Conservation (phyloP, 2,797 vertebrate species). For the Urophycis tenuis region DNA sequence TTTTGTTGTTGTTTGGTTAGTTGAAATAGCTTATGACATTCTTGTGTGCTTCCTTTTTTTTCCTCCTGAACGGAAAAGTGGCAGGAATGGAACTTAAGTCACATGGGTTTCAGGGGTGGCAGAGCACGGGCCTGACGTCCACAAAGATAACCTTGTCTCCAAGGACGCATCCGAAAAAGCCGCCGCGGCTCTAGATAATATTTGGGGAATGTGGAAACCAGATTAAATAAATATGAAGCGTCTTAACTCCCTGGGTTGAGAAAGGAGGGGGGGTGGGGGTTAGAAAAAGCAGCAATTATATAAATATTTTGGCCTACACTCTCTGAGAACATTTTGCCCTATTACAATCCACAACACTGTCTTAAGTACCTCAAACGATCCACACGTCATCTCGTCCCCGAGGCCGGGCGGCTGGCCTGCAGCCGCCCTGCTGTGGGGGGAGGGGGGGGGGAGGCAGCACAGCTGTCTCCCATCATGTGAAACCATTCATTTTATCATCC, state of each 20-base stretch:
- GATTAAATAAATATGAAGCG: slow-evolving; percentile 60
- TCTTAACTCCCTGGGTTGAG: slow-evolving; percentile 45
- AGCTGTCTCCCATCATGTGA: slow-evolving; percentile 55
- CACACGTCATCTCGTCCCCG: slow-evolving; percentile 39
- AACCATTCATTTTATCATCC: slow-evolving; percentile 37
- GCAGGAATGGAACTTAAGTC: background rate
- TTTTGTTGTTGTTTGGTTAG: background rate
- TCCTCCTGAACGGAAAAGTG: background rate
- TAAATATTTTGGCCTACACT: slow-evolving; percentile 62
- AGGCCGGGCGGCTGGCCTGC: slow-evolving; percentile 48
- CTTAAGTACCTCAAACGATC: slow-evolving; percentile 64
- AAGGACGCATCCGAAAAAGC: slow-evolving; percentile 35
- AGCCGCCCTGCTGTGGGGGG: slow-evolving; percentile 47
- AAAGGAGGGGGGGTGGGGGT: slow-evolving; percentile 16
- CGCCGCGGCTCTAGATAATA: slow-evolving; percentile 51
- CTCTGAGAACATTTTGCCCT: slow-evolving; percentile 57
- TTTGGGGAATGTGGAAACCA: slow-evolving; percentile 62
- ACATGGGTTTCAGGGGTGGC: background rate
- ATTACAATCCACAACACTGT: slow-evolving; percentile 68
- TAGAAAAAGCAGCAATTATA: slow-evolving; percentile 60
- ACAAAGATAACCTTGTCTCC: slow-evolving; percentile 42
- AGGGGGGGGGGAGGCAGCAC: slow-evolving; percentile 48
- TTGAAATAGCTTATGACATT: slow-evolving; percentile 1
- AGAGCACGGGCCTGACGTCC: slow-evolving; percentile 34
- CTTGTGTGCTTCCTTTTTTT: background rate